Conservation (phyloP, 1,140 invertebrate genomes). For the Drosophila kohkoa region DNA sequence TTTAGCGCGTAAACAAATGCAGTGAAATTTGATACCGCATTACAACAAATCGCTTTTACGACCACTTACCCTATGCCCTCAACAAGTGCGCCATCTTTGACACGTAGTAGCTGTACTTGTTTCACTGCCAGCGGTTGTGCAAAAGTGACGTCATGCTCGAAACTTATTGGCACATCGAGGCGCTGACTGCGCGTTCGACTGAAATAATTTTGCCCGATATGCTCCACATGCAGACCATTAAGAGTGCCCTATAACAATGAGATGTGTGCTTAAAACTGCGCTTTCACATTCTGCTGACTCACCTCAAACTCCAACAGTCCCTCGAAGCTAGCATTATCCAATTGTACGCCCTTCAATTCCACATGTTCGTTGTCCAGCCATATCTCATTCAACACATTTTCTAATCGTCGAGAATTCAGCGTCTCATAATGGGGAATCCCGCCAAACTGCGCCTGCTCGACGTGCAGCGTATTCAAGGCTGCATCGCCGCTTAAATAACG, state of each 20-base stretch:
- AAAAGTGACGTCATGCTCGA: constrained; percentile 74
- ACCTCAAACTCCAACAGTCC: constrained; percentile 76
- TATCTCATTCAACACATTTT: constrained; percentile 57
- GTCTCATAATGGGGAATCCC: constrained; percentile 43
- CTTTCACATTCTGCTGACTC: neutral
- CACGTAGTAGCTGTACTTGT: constrained; percentile 68
- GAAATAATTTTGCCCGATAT: constrained; percentile 68
- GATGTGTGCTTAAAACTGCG: neutral
- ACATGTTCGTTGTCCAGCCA: constrained; percentile 78
- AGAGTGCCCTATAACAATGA: constrained; percentile 60
- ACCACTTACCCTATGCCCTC: constrained; percentile 66
- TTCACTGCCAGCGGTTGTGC: constrained; percentile 47
- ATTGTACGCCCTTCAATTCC: constrained; percentile 42
- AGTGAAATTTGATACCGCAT: constrained; percentile 69
- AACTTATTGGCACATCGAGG: constrained; percentile 50
- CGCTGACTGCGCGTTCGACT: constrained; percentile 68
- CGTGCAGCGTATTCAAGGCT: constrained; percentile 38
- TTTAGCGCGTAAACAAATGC: constrained; percentile 78
- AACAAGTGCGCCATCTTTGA: constrained; percentile 59
- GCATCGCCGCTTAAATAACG: constrained; percentile 34
- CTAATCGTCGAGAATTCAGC: constrained; percentile 60
- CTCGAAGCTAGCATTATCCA: constrained; percentile 54
- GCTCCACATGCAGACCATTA: constrained; percentile 62
- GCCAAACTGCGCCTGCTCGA: constrained; percentile 61
- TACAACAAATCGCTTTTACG: constrained; percentile 29